phyloP scores from a whole-genome alignment of 2,797 vertebrate genomes.

The Botia kubotai region DNA sequence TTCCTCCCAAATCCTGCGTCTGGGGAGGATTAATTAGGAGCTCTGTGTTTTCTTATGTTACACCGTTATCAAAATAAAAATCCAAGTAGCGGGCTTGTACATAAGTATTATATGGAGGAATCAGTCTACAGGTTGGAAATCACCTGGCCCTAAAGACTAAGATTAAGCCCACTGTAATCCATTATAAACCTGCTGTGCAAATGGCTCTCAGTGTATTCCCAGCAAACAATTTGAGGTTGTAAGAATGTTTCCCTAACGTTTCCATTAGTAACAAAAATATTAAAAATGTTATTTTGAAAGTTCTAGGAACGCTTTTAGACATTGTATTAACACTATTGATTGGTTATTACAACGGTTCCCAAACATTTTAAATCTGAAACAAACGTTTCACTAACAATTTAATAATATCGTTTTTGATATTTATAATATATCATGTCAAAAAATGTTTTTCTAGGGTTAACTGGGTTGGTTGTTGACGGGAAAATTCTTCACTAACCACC shows the following conservation, averaged over 20 bases:
- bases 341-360: too few relatives aligned
- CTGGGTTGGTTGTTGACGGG: background rate
- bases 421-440: too few relatives aligned
- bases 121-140: conserved; percentile 19
- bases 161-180: conserved; percentile 11
- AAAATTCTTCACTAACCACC: background rate
- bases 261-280: too few relatives aligned
- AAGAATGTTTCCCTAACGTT: too few relatives aligned
- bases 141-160: conserved; percentile 14
- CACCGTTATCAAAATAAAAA: conserved; percentile 19
- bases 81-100: background rate
- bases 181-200: conserved; percentile 18
- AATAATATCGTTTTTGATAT: too few relatives aligned
- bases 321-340: too few relatives aligned
- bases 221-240: too few relatives aligned
- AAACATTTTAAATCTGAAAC: too few relatives aligned
- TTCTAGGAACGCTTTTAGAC: too few relatives aligned
- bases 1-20: conserved; percentile 4
- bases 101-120: background rate
- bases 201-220: background rate
- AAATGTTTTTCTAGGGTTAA: too few relatives aligned
- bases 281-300: too few relatives aligned
- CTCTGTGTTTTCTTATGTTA: conserved; percentile 12
- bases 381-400: too few relatives aligned
- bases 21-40: conserved; percentile 26